Conservation (phyloP, 1,140 invertebrate species). For the Drosophila hydei region DNA sequence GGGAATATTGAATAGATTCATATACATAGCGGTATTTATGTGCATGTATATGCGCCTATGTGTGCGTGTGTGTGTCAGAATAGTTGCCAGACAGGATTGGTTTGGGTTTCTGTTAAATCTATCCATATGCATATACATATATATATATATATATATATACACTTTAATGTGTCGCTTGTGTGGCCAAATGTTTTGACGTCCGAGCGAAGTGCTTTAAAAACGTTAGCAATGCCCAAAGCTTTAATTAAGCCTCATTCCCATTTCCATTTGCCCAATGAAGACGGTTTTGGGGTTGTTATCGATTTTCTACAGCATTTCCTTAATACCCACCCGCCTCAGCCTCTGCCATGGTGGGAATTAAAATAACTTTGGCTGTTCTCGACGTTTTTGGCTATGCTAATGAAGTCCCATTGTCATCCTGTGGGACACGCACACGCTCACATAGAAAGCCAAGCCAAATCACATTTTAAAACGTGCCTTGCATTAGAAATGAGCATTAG, state of each 20-base stretch:
- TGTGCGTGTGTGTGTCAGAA: slow-evolving; percentile 39
- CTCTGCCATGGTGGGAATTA: not conserved
- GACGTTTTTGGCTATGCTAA: slow-evolving; percentile 65
- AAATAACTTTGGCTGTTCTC: slow-evolving; percentile 48
- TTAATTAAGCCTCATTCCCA: slow-evolving; percentile 41
- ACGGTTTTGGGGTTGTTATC: slow-evolving; percentile 31
- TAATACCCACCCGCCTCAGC: not conserved
- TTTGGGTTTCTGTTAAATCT: slow-evolving; percentile 29
- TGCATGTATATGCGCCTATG: slow-evolving; percentile 1
- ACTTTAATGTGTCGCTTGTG: slow-evolving; percentile 75
- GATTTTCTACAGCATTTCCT: slow-evolving; percentile 35
- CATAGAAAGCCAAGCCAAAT: no score
- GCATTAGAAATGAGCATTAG: slow-evolving; percentile 65
- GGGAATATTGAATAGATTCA: slow-evolving; percentile 48
- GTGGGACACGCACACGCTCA: slow-evolving; percentile 56
- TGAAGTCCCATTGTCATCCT: slow-evolving; percentile 61
- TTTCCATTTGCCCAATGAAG: not conserved
- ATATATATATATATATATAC: slow-evolving; percentile 33
- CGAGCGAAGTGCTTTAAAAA: slow-evolving; percentile 27
- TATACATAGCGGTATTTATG: slow-evolving; percentile 53
- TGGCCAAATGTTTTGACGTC: slow-evolving; percentile 69
- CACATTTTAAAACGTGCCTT: slow-evolving; percentile 65
- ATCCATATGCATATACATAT: not conserved
- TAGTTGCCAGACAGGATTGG: slow-evolving; percentile 66
- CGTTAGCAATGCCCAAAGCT: slow-evolving; percentile 48